Evolutionary conservation across 2,797 vertebrate genomes (phyloP).

Genomic region (Hyperoplus lanceolatus): DNA sequence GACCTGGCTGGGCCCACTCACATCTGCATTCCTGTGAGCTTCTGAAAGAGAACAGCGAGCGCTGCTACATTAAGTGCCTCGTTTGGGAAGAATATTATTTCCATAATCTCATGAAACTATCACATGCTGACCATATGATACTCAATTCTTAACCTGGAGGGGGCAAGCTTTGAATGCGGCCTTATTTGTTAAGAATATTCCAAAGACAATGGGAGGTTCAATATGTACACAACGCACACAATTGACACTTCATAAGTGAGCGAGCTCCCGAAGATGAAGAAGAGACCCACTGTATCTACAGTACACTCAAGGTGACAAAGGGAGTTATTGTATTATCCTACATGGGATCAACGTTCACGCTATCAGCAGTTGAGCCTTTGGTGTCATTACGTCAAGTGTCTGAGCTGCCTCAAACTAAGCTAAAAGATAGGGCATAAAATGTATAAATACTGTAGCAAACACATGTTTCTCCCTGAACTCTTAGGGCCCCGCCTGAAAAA

Average conservation of each 20-base stretch:
- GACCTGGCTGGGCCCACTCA: constrained; percentile 54
- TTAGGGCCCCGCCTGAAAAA: constrained; percentile 24
- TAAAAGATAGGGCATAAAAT: constrained; percentile 40
- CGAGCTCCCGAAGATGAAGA: constrained; percentile 46
- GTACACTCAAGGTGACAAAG: constrained; percentile 54
- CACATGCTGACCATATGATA: constrained; percentile 88
- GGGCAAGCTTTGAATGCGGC: constrained; percentile 77
- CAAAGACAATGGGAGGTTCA: constrained; percentile 78
- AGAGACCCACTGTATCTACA: constrained; percentile 49
- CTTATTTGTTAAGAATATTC: constrained; percentile 81
- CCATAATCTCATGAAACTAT: constrained; percentile 81
- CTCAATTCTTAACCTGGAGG: constrained; percentile 85
- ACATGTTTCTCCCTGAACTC: constrained; percentile 28
- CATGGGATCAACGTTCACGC: constrained; percentile 22
- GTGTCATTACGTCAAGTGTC: constrained; percentile 11
- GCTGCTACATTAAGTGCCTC: constrained; percentile 60
- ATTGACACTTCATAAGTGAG: constrained; percentile 77
- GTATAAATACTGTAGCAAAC: constrained; percentile 12
- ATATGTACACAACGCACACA: constrained; percentile 59
- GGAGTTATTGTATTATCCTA: constrained; percentile 53
- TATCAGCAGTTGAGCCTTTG: constrained; percentile 24
- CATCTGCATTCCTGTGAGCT: constrained; percentile 70
- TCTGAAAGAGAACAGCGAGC: constrained; percentile 73
- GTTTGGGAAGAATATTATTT: constrained; percentile 74
- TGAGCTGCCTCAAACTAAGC: constrained; percentile 13